These are phyloP conservation scores for Gymnocypris eckloni DNA, from an alignment of 2,797 vertebrate genomes.

Conservation along the genomic window DNA sequence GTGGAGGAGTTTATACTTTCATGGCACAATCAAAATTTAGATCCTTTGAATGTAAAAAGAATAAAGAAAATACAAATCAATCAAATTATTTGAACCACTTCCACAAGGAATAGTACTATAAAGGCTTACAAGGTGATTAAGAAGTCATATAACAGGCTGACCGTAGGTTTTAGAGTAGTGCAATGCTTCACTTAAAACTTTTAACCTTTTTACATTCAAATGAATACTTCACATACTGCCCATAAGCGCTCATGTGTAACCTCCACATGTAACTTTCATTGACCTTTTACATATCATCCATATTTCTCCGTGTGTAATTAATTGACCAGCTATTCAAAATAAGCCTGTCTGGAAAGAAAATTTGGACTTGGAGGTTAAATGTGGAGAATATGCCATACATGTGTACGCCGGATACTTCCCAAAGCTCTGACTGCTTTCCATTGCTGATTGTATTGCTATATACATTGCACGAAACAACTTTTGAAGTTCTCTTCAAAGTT, in stretches of 20 bases:
- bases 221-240: constrained; percentile 65
- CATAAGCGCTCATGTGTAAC: constrained; percentile 63
- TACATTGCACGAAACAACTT: constrained; percentile 41
- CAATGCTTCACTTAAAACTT: constrained; percentile 68
- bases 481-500: constrained; percentile 20
- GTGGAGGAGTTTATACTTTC: background rate
- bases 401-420: constrained; percentile 55
- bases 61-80: background rate
- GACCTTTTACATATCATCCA: background rate
- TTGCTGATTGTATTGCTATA: constrained; percentile 69
- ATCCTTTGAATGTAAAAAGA: constrained; percentile 6
- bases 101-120: background rate
- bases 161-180: constrained; percentile 71
- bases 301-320: background rate
- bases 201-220: constrained; percentile 61
- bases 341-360: constrained; percentile 8
- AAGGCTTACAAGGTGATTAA: background rate
- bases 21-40: constrained; percentile 2
- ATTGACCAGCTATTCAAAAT: background rate
- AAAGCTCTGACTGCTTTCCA: constrained; percentile 67
- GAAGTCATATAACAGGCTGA: constrained; percentile 62
- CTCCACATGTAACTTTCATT: constrained; percentile 52
- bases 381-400: constrained; percentile 57
- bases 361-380: constrained; percentile 71
- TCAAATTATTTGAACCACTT: background rate